Evolutionary conservation across 2,888 invertebrate species (phyloP), one percentile per base, ranked within the genome.

Genomic region (Caenorhabditis imperialis): DNA sequence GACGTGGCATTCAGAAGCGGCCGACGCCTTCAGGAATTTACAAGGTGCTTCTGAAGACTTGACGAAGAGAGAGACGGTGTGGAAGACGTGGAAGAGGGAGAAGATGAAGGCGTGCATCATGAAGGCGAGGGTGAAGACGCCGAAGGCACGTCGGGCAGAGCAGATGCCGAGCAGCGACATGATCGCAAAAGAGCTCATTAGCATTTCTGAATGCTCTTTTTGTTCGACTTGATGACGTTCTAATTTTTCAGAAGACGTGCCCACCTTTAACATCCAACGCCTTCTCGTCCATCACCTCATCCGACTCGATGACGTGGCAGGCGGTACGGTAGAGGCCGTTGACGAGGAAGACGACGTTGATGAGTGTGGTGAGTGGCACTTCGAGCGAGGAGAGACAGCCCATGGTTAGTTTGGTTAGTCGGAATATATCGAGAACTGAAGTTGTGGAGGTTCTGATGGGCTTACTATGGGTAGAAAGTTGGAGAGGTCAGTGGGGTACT

Each of bases 151-250:
- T 14, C 69, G 51, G 16, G 58, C 30, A 1, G 69, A 69, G 45
- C 50, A 69, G 30, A 51, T 22, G 20, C 69, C 69, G 27, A 69
- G 37, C 20, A 69, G 38, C 20, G 69, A 69, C 69, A 69, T 69
- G 35, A 69, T 37, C 14, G 45, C 51, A 6, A 69, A 35, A 1
- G 69, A 42, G 2, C 40, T 6, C 58, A 60, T 51, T 22, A 69
- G 44, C 58, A 69, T 58, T 16, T 69, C 69, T 57, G 63, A 30
- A n/a, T n/a, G n/a, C n/a, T n/a, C n/a, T n/a, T n/a, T n/a, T n/a
- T n/a, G n/a, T n/a, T n/a, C n/a, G n/a, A n/a, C n/a, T n/a, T n/a
- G n/a, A n/a, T n/a, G n/a, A n/a, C n/a, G n/a, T n/a, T n/a, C n/a
- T n/a, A n/a, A n/a, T n/a, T n/a, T n/a, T n/a, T n/a, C n/a, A n/a